Conservation (phyloP, 2,797 vertebrate species). For the Aphelocoma californica region DNA sequence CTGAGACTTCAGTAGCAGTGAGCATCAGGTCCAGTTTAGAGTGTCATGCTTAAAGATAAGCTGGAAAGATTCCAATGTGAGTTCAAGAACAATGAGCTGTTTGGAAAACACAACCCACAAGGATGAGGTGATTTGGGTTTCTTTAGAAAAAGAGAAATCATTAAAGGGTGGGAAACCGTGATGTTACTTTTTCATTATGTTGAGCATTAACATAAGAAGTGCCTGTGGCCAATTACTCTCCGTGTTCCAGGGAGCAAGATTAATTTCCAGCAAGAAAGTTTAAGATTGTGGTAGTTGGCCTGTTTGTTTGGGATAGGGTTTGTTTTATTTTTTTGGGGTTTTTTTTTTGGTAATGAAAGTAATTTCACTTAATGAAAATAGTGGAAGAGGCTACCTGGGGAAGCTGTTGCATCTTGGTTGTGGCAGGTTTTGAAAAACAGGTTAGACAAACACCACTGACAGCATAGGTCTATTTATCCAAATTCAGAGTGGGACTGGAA, state of each 20-base stretch:
- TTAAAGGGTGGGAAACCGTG: neutral
- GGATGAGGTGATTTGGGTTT: neutral
- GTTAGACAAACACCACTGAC: neutral
- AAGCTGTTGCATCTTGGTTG: neutral
- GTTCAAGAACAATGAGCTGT: neutral
- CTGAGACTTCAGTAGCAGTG: neutral
- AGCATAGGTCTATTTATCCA: neutral
- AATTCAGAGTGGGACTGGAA: neutral
- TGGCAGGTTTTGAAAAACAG: conserved; percentile 26
- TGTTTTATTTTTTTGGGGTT: neutral
- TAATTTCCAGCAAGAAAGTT: neutral
- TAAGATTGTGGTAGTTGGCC: neutral
- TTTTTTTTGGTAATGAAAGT: neutral
- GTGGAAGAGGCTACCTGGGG: neutral
- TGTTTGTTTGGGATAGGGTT: neutral
- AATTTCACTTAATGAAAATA: neutral
- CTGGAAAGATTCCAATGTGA: neutral
- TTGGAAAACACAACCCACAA: neutral
- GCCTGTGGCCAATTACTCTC: neutral
- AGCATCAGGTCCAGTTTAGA: neutral
- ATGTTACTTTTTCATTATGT: neutral
- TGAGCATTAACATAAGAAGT: neutral
- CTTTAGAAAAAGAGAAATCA: neutral
- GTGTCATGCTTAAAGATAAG: neutral
- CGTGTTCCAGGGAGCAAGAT: neutral